Evolutionary conservation across 2,113 vertebrate species (phyloP).

Genomic region (Setophaga coronata): DNA sequence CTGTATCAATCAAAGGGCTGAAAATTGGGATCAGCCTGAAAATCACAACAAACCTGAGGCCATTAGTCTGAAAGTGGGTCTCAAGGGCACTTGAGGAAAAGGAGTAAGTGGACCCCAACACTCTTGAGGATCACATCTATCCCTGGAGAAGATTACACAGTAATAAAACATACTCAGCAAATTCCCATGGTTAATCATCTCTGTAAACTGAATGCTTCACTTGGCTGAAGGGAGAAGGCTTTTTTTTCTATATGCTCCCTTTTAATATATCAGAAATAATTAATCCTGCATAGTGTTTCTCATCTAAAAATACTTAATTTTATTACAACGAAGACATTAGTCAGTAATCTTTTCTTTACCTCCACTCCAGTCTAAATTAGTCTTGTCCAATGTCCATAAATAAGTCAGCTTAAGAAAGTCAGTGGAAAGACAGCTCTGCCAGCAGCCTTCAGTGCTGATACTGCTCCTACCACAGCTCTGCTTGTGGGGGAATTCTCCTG

Average conservation of each 20-base stretch:
- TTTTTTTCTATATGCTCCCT: not conserved
- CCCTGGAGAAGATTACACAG: not conserved
- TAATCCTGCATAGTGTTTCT: not conserved
- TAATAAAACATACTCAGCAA: conserved; percentile 12
- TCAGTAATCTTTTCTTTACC: conserved; percentile 24
- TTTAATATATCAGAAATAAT: conserved; percentile 2
- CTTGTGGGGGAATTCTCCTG: not conserved
- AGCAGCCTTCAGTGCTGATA: not conserved
- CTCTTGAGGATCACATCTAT: conserved; percentile 10
- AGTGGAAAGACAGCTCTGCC: conserved; percentile 39
- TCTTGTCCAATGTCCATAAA: conserved; percentile 35
- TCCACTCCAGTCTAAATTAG: conserved; percentile 1
- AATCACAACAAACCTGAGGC: conserved; percentile 42
- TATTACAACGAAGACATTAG: not conserved
- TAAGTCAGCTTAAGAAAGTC: conserved; percentile 58
- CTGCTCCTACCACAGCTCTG: not conserved
- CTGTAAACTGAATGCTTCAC: conserved; percentile 19
- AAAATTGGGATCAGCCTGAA: not conserved
- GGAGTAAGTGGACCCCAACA: conserved; percentile 41
- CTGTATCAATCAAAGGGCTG: not conserved
- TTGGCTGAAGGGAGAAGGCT: conserved; percentile 11
- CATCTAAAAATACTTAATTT: conserved; percentile 28
- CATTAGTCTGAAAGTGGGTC: conserved; percentile 19
- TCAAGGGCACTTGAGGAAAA: conserved; percentile 28
- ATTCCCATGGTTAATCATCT: conserved; percentile 45